Evolutionary conservation across 2,888 invertebrate species (phyloP).

Genomic region (Tuberolachnus salignus): DNA sequence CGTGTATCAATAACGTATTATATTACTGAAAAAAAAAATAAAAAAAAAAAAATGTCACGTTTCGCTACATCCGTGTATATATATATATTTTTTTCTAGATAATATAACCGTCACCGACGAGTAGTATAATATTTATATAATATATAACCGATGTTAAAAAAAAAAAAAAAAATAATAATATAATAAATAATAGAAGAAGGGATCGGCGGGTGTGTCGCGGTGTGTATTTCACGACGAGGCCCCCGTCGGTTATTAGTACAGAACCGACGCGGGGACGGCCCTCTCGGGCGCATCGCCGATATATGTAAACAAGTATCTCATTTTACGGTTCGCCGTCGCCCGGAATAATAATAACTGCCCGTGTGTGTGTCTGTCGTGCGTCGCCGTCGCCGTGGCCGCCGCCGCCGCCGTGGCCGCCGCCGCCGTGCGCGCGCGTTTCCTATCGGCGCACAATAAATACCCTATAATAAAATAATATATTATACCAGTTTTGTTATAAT

Average conservation of each 20-base stretch:
- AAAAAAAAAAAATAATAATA: constrained; percentile 6
- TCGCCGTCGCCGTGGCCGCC: constrained; percentile 5
- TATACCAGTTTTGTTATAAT: background rate
- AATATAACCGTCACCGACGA: too few species aligned
- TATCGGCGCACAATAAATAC: background rate
- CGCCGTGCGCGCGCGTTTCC: background rate
- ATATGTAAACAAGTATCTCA: constrained; percentile 56
- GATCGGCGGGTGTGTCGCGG: constrained; percentile 14
- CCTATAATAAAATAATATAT: background rate
- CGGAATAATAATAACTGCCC: constrained; percentile 3
- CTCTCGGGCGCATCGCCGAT: constrained; percentile 36
- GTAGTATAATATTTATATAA: too few species aligned
- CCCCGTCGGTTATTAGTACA: constrained; percentile 23
- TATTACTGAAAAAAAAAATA: too few species aligned
- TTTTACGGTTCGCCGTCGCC: constrained; percentile 51
- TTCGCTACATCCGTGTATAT: too few species aligned
- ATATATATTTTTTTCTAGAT: too few species aligned
- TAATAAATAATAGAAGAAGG: too few species aligned
- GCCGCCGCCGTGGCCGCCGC: background rate
- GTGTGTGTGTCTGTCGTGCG: constrained; percentile 10
- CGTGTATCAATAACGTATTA: too few species aligned
- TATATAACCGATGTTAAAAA: too few species aligned
- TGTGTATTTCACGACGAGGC: constrained; percentile 48
- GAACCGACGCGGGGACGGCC: too few species aligned
- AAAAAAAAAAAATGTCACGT: too few species aligned